Conservation (phyloP, 2,888 invertebrate species). For the Meta bourneti region DNA sequence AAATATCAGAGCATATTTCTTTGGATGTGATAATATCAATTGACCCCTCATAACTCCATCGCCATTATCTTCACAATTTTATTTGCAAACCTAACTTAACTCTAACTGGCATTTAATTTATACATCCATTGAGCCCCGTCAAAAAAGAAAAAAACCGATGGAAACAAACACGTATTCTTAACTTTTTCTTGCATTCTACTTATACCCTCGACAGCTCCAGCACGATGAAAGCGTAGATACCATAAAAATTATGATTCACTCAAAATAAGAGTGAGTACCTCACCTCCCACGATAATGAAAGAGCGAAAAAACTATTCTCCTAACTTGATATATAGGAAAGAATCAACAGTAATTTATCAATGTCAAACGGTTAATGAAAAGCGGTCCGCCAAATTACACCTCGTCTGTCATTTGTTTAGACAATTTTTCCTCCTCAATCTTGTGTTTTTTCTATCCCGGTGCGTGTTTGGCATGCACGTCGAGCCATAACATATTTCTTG, state of each 20-base stretch:
- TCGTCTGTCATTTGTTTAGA: conserved; percentile 76
- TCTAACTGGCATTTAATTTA: conserved; percentile 24
- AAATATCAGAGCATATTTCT: too few relatives aligned
- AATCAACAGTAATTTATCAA: conserved; percentile 76
- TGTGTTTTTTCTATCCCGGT: conserved; percentile 34
- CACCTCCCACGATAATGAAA: conserved; percentile 63
- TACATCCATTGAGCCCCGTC: conserved; percentile 8
- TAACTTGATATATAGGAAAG: conserved; percentile 69
- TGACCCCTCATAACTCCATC: too few relatives aligned
- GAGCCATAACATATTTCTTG: conserved; percentile 64
- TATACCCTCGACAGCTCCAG: background rate
- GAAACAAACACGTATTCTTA: conserved; percentile 32
- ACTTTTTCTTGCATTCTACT: conserved; percentile 11
- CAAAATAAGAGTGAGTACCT: conserved; percentile 44
- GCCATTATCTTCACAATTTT: too few relatives aligned
- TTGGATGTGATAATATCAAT: too few relatives aligned
- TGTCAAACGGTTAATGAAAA: conserved; percentile 76
- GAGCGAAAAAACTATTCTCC: conserved; percentile 55
- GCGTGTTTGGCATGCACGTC: conserved; percentile 68
- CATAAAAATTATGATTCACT: conserved; percentile 53
- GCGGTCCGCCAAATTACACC: conserved; percentile 76
- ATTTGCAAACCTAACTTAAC: background rate
- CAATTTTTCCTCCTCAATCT: conserved; percentile 75
- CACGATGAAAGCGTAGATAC: conserved; percentile 30
- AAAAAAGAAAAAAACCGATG: conserved; percentile 24